Evolutionary conservation across 1,140 invertebrate species (phyloP).

Genomic region (Monomorium pharaonis): DNA sequence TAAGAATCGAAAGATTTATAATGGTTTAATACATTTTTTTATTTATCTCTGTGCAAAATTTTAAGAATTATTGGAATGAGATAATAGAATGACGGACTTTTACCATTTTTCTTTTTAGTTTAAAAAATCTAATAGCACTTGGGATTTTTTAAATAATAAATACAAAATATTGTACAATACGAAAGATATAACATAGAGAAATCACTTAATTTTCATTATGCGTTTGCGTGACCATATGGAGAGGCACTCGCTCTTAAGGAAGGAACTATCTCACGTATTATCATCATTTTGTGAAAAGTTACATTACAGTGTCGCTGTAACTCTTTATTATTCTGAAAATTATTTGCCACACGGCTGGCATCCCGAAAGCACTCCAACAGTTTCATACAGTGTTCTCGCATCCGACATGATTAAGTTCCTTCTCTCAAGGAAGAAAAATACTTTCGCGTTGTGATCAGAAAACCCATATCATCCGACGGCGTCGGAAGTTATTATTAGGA

Average conservation of each 20-base stretch:
- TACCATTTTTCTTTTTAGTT: background rate
- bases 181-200: background rate
- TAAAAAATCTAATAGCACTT: background rate
- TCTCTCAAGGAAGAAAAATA: constrained; percentile 51
- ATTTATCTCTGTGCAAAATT: background rate
- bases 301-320: constrained; percentile 57
- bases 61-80: background rate
- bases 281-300: constrained; percentile 46
- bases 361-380: constrained; percentile 39
- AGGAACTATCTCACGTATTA: constrained; percentile 38
- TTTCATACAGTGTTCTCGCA: constrained; percentile 46
- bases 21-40: background rate
- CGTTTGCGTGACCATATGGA: background rate
- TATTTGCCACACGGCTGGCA: constrained; percentile 44
- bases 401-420: constrained; percentile 46
- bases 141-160: background rate
- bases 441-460: constrained; percentile 53
- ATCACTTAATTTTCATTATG: constrained; percentile 5
- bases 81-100: background rate
- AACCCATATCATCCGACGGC: constrained; percentile 26
- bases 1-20: background rate
- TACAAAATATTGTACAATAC: background rate
- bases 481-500: constrained; percentile 37
- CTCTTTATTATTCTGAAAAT: constrained; percentile 59
- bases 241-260: background rate